Conservation (phyloP, 2,797 vertebrate genomes). For the Helicolenus hilgendorfi region DNA sequence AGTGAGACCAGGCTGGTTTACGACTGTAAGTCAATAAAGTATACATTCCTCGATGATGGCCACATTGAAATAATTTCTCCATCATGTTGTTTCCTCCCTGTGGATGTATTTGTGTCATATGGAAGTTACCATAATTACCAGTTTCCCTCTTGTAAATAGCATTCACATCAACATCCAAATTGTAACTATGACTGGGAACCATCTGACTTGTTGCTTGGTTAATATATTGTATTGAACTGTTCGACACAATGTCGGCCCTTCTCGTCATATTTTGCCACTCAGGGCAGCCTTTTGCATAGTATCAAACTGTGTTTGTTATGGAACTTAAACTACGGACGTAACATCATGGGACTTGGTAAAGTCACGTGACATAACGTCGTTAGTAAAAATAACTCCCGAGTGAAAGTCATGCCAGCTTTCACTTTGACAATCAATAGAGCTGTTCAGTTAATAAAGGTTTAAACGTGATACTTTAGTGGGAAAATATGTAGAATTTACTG, state of each 20-base stretch:
- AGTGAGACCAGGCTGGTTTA: too few relatives aligned
- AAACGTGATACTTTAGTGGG: too few relatives aligned
- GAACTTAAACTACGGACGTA: too few relatives aligned
- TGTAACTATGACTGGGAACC: not conserved
- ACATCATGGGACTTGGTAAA: too few relatives aligned
- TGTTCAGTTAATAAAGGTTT: not conserved
- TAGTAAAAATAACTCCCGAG: too few relatives aligned
- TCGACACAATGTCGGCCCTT: not conserved
- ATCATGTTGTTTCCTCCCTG: not conserved
- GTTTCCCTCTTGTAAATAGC: not conserved
- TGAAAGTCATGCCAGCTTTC: not conserved
- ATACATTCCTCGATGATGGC: too few relatives aligned
- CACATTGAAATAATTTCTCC: too few relatives aligned
- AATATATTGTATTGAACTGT: not conserved
- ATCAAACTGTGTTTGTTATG: too few relatives aligned
- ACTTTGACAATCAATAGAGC: not conserved
- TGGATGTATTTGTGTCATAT: not conserved
- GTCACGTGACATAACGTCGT: too few relatives aligned
- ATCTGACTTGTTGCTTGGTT: not conserved
- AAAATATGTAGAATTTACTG: not conserved
- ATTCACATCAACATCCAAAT: not conserved
- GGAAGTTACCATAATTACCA: not conserved
- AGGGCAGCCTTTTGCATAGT: too few relatives aligned
- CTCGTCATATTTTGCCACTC: not conserved
- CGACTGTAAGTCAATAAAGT: too few relatives aligned